A percentile compares a stretch with the other conserved stretches of the same genome.
phyloP scores from a whole-genome alignment of 2,113 vertebrate genomes.

The Recurvirostra avosetta region DNA sequence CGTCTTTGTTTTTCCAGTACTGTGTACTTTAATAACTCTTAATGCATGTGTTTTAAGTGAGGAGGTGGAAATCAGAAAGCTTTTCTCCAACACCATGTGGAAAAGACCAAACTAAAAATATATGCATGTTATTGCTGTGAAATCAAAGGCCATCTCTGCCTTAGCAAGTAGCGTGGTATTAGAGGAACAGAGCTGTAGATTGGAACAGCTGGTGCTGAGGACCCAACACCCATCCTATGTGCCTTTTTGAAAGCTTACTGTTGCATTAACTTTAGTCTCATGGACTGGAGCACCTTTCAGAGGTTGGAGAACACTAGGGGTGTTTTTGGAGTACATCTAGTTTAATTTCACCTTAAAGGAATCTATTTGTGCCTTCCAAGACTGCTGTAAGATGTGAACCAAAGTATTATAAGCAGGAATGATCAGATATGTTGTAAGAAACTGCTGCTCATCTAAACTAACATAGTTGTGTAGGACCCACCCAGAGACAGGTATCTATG shows the following conservation, averaged over 20 bases:
- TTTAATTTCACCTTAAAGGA: background rate
- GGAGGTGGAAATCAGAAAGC: background rate
- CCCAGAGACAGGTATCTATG: rapidly evolving
- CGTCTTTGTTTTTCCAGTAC: background rate
- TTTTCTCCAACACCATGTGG: background rate
- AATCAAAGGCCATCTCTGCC: background rate
- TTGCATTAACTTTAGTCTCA: background rate
- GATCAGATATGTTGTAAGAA: background rate
- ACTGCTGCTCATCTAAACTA: background rate
- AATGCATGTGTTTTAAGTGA: background rate
- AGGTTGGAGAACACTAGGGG: background rate
- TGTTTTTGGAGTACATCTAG: background rate
- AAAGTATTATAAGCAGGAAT: background rate
- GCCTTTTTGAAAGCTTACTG: background rate
- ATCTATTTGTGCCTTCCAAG: background rate
- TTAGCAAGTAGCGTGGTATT: background rate
- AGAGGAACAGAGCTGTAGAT: background rate
- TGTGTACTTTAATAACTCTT: background rate
- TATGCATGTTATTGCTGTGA: background rate
- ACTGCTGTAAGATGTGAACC: background rate
- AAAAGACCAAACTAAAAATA: background rate
- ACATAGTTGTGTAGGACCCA: rapidly evolving
- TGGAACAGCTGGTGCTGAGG: background rate
- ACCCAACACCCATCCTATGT: background rate
- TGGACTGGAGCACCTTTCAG: background rate